phyloP scores from a whole-genome alignment of 2,888 invertebrate species.

The Nysson spinosus region DNA sequence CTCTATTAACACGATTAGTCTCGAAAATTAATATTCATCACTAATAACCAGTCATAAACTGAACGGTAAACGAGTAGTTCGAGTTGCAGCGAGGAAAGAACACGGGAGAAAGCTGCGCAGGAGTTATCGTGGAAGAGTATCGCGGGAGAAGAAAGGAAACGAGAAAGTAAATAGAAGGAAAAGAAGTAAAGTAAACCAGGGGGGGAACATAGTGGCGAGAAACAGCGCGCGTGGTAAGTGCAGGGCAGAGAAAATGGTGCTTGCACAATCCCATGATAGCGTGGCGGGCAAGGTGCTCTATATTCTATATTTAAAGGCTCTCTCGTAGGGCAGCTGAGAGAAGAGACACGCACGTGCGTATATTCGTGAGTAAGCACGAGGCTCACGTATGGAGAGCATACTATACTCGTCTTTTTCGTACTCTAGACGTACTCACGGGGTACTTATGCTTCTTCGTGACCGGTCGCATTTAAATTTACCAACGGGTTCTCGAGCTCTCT shows the following conservation, averaged over 20 bases:
- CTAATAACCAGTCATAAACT: too few species aligned
- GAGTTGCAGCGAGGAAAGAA: too few species aligned
- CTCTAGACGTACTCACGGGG: constrained; percentile 10
- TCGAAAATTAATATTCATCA: too few species aligned
- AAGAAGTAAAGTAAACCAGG: background rate
- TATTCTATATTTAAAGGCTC: constrained; percentile 75
- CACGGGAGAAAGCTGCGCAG: too few species aligned
- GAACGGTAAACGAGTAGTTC: too few species aligned
- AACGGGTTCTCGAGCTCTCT: constrained; percentile 47
- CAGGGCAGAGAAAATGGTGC: constrained; percentile 55
- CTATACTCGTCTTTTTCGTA: too few species aligned
- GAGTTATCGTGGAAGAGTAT: too few species aligned
- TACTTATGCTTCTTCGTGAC: constrained; percentile 33
- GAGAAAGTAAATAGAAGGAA: background rate
- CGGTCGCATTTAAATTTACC: constrained; percentile 66
- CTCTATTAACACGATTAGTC: too few species aligned
- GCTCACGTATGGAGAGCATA: too few species aligned
- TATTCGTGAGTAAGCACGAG: constrained; percentile 47
- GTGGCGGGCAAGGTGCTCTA: constrained; percentile 68
- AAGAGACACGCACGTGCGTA: constrained; percentile 57
- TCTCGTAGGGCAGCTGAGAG: constrained; percentile 33
- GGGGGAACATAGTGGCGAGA: background rate
- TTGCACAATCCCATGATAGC: constrained; percentile 55
- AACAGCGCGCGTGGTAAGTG: constrained; percentile 44
- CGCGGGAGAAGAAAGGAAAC: too few species aligned